phyloP scores from a whole-genome alignment of 1,140 invertebrate genomes.

The Aphidius gifuensis region DNA sequence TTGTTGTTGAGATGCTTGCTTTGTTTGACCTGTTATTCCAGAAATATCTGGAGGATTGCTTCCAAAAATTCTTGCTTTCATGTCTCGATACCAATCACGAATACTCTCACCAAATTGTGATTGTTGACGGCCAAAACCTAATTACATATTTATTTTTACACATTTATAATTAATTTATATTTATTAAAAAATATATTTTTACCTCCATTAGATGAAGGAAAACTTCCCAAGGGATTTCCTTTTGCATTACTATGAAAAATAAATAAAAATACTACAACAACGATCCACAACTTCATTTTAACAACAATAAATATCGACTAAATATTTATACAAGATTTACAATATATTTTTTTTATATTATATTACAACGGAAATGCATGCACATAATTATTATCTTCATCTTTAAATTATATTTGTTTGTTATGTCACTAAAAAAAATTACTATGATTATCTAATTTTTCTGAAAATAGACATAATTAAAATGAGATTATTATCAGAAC shows the following conservation, averaged over 20 bases:
- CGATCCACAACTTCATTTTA: background rate
- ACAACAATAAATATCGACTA: background rate
- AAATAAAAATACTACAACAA: background rate
- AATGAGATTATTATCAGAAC: too few species aligned
- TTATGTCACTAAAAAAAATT: too few species aligned
- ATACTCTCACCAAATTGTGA: constrained; percentile 31
- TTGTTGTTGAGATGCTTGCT: constrained; percentile 11
- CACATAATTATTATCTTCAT: background rate
- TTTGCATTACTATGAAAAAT: background rate
- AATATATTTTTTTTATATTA: background rate
- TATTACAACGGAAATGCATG: constrained; percentile 7
- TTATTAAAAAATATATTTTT: background rate
- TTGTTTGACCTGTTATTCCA: constrained; percentile 6
- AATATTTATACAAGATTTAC: background rate
- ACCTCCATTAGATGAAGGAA: background rate
- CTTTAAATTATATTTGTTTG: too few species aligned
- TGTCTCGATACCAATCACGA: constrained; percentile 34
- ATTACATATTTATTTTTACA: too few species aligned
- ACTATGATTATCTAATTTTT: too few species aligned
- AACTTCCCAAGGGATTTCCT: background rate
- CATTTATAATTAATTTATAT: constrained; percentile 9
- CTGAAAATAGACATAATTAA: too few species aligned
- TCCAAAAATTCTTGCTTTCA: constrained; percentile 30
- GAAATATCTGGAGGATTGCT: background rate
- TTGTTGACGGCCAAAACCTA: constrained; percentile 10